Percentiles rank a stretch among this genome's conserved stretches.
phyloP scores from a whole-genome alignment of 1,140 invertebrate species.

The Chironomus tepperi region DNA sequence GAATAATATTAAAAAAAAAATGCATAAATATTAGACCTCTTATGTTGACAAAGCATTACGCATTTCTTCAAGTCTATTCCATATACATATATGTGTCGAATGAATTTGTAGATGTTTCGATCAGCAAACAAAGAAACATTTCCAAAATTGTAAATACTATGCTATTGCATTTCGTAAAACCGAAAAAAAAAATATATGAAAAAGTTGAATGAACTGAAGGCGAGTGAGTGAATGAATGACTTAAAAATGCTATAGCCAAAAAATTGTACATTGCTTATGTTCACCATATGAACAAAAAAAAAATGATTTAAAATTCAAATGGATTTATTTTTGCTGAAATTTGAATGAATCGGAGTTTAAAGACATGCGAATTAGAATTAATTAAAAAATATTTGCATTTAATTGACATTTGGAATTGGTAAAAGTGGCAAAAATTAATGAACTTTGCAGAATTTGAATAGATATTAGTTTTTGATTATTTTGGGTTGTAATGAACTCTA shows the following conservation, averaged over 20 bases:
- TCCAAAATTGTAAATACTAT: slow-evolving; percentile 9
- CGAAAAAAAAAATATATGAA: no score
- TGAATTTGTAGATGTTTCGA: slow-evolving; percentile 6
- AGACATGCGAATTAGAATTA: neutral
- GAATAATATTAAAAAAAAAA: neutral
- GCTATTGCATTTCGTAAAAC: slow-evolving; percentile 1
- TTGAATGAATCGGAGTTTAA: no score
- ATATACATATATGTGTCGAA: neutral
- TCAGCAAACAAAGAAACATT: slow-evolving; percentile 13
- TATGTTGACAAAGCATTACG: neutral
- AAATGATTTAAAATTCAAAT: slow-evolving; percentile 15
- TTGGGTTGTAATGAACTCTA: no score
- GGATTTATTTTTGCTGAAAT: neutral
- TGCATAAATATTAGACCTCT: neutral
- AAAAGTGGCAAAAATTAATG: neutral
- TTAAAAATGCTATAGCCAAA: slow-evolving; percentile 1
- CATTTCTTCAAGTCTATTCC: neutral
- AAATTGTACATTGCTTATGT: neutral
- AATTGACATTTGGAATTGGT: neutral
- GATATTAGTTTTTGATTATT: no score
- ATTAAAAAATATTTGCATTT: slow-evolving; percentile 10
- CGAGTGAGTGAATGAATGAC: slow-evolving; percentile 12
- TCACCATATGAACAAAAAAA: neutral
- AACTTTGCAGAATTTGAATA: neutral
- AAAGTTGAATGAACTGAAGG: slow-evolving; percentile 12